These are phyloP conservation scores for Drosophila serrata DNA, from an alignment of 1,140 invertebrate species.

Conservation along the genomic window DNA sequence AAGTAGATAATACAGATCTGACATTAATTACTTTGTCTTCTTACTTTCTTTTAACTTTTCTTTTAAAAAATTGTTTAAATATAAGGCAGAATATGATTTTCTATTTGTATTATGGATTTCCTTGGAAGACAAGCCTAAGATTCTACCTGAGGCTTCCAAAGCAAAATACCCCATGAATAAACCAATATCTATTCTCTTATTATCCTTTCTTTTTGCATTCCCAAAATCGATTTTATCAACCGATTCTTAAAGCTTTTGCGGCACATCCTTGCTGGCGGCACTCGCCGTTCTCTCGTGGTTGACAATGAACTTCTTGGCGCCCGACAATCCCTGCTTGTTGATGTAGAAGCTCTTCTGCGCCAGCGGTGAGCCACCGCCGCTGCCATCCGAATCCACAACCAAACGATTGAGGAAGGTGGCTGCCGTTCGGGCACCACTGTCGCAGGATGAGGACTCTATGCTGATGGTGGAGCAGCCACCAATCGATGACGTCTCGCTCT, in stretches of 20 bases:
- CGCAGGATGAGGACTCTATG: conserved; percentile 76
- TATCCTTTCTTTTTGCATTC: neutral
- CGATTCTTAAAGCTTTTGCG: conserved; percentile 76
- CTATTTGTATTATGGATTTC: neutral
- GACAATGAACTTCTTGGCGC: conserved; percentile 72
- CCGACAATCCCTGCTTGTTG: conserved; percentile 72
- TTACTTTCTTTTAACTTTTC: neutral
- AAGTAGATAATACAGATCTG: neutral
- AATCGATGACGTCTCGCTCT: conserved; percentile 77
- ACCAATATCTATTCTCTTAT: conserved; percentile 8
- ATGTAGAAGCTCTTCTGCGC: conserved; percentile 75
- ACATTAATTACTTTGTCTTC: neutral
- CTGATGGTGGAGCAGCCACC: conserved; percentile 75
- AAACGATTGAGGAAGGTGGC: conserved; percentile 71
- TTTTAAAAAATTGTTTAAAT: neutral
- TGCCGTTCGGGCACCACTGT: conserved; percentile 68
- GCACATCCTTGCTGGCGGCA: conserved; percentile 55
- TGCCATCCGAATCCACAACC: conserved; percentile 62
- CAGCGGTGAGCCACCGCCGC: conserved; percentile 47
- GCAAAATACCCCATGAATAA: neutral
- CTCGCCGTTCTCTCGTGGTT: conserved; percentile 61
- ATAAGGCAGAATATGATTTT: conserved; percentile 4
- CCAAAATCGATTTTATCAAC: conserved; percentile 24
- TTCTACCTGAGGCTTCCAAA: conserved; percentile 8
- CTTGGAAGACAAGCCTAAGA: conserved; percentile 9